Evolutionary conservation across 2,888 invertebrate genomes (phyloP).

Genomic region (Pecten maximus): DNA sequence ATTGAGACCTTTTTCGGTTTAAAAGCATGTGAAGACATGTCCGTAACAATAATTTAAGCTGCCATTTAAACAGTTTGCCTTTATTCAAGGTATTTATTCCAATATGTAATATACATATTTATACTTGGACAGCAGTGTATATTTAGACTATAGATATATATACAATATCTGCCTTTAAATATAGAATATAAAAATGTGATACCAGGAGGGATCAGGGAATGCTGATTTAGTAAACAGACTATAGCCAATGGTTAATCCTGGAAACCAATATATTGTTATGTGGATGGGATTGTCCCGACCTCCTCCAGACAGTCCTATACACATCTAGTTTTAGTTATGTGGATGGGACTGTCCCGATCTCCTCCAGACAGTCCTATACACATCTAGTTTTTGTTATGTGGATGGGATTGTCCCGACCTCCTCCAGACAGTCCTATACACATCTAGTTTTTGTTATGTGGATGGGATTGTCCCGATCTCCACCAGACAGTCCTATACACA

Average conservation of each 20-base stretch:
- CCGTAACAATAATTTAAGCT: not conserved
- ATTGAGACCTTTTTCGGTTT: not conserved
- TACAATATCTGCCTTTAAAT: not conserved
- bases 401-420: too few species aligned
- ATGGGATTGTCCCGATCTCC: too few species aligned
- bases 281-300: too few species aligned
- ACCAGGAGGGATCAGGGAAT: not conserved
- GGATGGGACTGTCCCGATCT: too few species aligned
- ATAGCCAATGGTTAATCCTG: not conserved
- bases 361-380: too few species aligned
- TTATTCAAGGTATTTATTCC: not conserved
- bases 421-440: too few species aligned
- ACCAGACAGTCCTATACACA: too few species aligned
- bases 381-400: too few species aligned
- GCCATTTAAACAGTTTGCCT: not conserved
- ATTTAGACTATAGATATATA: conserved; percentile 12
- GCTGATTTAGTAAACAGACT: not conserved
- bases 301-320: too few species aligned
- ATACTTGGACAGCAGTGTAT: not conserved
- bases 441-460: too few species aligned
- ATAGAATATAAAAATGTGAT: conserved; percentile 7
- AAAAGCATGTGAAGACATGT: conserved; percentile 2
- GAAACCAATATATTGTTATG: not conserved
- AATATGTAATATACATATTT: conserved; percentile 6
- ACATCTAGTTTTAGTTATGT: too few species aligned